These are phyloP conservation scores for Podarcis lilfordi DNA, from an alignment of 2,797 vertebrate species.

Conservation along the genomic window DNA sequence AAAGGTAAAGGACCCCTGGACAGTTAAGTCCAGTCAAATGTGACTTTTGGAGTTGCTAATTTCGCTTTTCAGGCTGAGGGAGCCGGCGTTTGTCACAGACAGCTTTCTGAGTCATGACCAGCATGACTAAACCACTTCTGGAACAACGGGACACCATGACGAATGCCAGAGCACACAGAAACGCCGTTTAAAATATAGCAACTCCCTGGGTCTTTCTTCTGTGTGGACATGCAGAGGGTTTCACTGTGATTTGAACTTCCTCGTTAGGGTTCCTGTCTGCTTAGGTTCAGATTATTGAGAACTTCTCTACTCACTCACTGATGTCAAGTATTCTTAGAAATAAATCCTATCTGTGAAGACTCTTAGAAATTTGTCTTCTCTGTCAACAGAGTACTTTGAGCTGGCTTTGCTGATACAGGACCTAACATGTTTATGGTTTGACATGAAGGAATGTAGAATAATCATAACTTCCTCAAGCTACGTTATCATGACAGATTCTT, in stretches of 20 bases:
- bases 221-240: neutral
- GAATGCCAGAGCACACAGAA: too few species aligned
- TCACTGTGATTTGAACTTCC: neutral
- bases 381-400: slow-evolving; percentile 2
- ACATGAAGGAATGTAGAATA: neutral
- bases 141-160: too few species aligned
- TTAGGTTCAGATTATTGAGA: neutral
- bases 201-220: too few species aligned
- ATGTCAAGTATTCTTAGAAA: neutral
- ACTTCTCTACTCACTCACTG: neutral
- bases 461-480: neutral
- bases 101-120: too few species aligned
- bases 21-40: too few species aligned
- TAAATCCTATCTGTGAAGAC: neutral
- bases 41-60: too few species aligned
- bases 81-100: too few species aligned
- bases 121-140: too few species aligned
- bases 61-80: too few species aligned
- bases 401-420: neutral
- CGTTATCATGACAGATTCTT: neutral
- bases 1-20: neutral
- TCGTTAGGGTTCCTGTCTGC: neutral
- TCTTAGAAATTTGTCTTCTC: neutral
- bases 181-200: too few species aligned
- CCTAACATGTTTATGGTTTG: neutral